phyloP scores from a whole-genome alignment of 2,113 vertebrate genomes.

The Hoplias malabaricus region DNA sequence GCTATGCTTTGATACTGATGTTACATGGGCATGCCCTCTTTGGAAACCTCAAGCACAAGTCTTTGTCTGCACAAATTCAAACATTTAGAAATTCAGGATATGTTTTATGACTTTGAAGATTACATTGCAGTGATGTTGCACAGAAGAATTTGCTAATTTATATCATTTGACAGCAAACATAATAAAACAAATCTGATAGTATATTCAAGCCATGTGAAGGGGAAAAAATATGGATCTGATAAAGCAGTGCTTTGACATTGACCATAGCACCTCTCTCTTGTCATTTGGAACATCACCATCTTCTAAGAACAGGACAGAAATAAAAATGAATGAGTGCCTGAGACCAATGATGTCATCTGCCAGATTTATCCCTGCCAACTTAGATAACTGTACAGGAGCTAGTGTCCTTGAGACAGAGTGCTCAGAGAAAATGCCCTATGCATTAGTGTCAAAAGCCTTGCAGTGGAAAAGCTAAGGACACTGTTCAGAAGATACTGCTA shows the following conservation, averaged over 20 bases:
- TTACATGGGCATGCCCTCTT: conserved; percentile 43
- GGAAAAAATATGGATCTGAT: conserved; percentile 7
- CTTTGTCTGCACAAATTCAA: conserved; percentile 34
- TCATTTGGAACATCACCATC: conserved; percentile 53
- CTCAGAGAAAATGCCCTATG: conserved; percentile 53
- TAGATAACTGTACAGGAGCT: conserved; percentile 64
- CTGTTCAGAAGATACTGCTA: conserved; percentile 43
- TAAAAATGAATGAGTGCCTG: conserved; percentile 75
- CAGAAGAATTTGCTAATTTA: neutral
- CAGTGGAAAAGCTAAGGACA: conserved; percentile 65
- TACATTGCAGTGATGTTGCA: neutral
- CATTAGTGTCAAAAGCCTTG: conserved; percentile 69
- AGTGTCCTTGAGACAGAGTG: conserved; percentile 74
- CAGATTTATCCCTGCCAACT: conserved; percentile 72
- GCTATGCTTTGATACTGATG: conserved; percentile 44
- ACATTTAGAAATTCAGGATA: conserved; percentile 24
- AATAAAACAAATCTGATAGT: neutral
- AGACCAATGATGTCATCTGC: conserved; percentile 72
- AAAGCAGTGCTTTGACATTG: conserved; percentile 46
- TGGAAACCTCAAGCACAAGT: conserved; percentile 25
- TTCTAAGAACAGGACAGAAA: conserved; percentile 65
- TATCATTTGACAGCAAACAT: neutral
- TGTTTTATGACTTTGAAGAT: conserved; percentile 34
- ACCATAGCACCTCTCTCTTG: conserved; percentile 36
- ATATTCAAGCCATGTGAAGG: neutral